Conservation (phyloP, 2,113 vertebrate genomes). For the Theropithecus gelada region DNA sequence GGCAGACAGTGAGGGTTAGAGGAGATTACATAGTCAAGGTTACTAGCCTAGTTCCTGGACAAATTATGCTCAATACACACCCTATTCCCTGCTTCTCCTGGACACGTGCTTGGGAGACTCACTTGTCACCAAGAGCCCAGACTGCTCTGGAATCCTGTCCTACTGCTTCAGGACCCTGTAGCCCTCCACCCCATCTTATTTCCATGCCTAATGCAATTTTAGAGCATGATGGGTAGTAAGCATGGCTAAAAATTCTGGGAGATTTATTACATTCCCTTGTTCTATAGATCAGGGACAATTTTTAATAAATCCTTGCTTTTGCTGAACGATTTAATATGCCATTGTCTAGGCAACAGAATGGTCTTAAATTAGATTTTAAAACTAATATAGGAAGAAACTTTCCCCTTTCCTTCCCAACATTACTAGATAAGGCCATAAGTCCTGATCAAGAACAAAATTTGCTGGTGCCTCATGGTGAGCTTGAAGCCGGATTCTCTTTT, state of each 20-base stretch:
- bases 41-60: neutral
- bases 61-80: rapidly evolving
- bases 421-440: slow-evolving; percentile 20
- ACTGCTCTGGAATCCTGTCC: neutral
- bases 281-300: slow-evolving; percentile 18
- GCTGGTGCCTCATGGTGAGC: neutral
- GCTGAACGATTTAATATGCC: slow-evolving; percentile 49
- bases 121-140: neutral
- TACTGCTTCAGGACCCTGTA: neutral
- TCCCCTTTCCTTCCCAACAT: neutral
- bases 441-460: slow-evolving; percentile 24
- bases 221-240: neutral
- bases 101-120: neutral
- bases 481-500: neutral
- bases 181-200: slow-evolving; percentile 24
- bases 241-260: neutral
- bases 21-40: too few relatives aligned
- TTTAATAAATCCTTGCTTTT: slow-evolving; percentile 53
- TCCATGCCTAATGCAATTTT: slow-evolving; percentile 61
- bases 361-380: slow-evolving; percentile 72
- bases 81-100: rapidly evolving
- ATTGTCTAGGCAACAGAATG: slow-evolving; percentile 64
- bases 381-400: slow-evolving; percentile 53
- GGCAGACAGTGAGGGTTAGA: neutral
- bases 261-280: slow-evolving; percentile 44